These are phyloP conservation scores for Lepeophtheirus salmonis DNA, from an alignment of 1,140 invertebrate genomes.

Conservation along the genomic window DNA sequence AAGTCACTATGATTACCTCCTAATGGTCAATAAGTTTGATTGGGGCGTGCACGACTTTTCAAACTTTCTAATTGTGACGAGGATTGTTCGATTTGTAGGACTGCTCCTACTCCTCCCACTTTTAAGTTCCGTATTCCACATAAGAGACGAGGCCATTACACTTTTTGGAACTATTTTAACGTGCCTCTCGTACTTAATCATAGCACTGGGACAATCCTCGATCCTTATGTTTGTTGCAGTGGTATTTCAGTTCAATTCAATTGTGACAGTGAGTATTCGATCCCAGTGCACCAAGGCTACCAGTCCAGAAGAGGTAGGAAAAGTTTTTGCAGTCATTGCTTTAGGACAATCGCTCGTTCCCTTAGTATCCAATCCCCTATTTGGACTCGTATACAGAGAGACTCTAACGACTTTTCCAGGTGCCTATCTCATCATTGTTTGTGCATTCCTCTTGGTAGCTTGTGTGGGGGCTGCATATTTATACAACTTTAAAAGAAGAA, in stretches of 20 bases:
- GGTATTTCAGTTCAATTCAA: constrained; percentile 10
- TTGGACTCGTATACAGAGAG: neutral
- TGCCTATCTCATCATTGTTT: neutral
- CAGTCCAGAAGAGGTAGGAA: neutral
- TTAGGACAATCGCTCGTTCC: constrained; percentile 9
- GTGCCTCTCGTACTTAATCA: neutral
- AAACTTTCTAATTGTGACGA: neutral
- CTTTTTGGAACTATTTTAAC: neutral
- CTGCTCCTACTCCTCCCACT: constrained; percentile 8
- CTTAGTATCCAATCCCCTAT: constrained; percentile 7
- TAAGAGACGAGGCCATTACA: neutral
- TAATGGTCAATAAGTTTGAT: neutral
- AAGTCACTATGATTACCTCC: constrained; percentile 8
- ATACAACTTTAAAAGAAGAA: no score
- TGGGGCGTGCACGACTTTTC: constrained; percentile 8
- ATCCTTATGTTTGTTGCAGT: neutral
- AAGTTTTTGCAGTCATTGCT: constrained; percentile 10
- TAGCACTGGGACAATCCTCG: neutral
- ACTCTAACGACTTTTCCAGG: constrained; percentile 1
- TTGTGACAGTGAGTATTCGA: constrained; percentile 12
- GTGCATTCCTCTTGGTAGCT: neutral
- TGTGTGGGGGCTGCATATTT: neutral
- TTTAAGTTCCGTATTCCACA: neutral
- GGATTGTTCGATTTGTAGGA: neutral
- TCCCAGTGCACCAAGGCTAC: constrained; percentile 12